A percentile compares a stretch with the other conserved stretches of the same genome.
Evolutionary conservation across 1,140 invertebrate genomes (phyloP).

Genomic region (Plutomurus gul): DNA sequence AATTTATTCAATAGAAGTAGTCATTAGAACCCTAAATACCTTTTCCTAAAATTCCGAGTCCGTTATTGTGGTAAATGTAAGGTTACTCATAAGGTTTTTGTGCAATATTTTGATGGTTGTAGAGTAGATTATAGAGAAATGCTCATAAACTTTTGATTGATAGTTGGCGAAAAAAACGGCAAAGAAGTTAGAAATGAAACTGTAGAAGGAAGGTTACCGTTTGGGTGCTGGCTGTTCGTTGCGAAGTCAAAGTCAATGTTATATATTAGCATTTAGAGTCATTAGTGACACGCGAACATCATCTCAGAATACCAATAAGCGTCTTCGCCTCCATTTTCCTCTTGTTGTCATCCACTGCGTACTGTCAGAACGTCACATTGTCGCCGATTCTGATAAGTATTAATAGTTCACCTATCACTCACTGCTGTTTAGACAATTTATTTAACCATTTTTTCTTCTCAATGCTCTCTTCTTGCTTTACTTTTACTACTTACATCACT

Average conservation of each 20-base stretch:
- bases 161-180: background rate
- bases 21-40: too few relatives aligned
- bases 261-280: slow-evolving; percentile 13
- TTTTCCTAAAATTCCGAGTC: too few relatives aligned
- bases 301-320: slow-evolving; percentile 8
- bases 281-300: slow-evolving; percentile 26
- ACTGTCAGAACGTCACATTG: background rate
- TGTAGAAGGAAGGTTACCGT: background rate
- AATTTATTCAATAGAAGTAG: too few relatives aligned
- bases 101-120: too few relatives aligned
- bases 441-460: too few relatives aligned
- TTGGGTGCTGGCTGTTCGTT: slow-evolving; percentile 15
- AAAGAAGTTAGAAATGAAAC: slow-evolving; percentile 6
- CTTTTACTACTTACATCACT: too few relatives aligned
- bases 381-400: background rate
- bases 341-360: background rate
- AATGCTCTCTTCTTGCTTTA: too few relatives aligned
- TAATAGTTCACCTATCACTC: background rate
- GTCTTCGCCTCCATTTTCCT: background rate
- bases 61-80: too few relatives aligned
- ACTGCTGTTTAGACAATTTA: background rate
- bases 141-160: too few relatives aligned
- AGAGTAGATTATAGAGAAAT: too few relatives aligned
- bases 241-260: slow-evolving; percentile 21
- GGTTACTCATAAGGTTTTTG: too few relatives aligned